A percentile compares a stretch with the other conserved stretches of the same genome.
Evolutionary conservation across 2,113 vertebrate species (phyloP).

Genomic region (Miniopterus natalensis): DNA sequence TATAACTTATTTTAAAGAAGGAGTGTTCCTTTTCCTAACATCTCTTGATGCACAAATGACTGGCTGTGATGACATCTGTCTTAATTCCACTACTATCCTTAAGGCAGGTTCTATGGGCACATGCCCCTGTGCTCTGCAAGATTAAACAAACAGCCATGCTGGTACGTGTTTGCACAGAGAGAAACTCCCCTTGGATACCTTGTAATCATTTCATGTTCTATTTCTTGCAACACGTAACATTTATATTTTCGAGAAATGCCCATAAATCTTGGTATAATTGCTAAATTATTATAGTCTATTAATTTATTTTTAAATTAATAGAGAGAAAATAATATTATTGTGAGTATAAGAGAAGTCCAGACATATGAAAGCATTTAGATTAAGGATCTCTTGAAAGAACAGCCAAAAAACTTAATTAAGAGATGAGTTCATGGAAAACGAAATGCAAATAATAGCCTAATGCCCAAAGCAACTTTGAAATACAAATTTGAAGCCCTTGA

Average conservation of each 20-base stretch:
- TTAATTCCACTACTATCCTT: rapidly evolving
- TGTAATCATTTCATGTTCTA: neutral
- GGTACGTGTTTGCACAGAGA: neutral
- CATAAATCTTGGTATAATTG: neutral
- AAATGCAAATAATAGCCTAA: neutral
- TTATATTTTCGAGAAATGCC: slow-evolving; percentile 11
- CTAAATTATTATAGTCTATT: neutral
- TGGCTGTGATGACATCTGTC: neutral
- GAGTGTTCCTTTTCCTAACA: neutral
- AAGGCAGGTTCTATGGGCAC: neutral
- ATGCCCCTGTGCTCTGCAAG: neutral
- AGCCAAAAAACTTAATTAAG: neutral
- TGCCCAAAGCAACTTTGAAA: slow-evolving; percentile 22
- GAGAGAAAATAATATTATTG: neutral
- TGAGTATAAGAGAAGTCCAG: neutral
- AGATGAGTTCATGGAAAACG: neutral
- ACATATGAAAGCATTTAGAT: slow-evolving; percentile 14
- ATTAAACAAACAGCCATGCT: neutral
- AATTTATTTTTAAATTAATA: slow-evolving; percentile 24
- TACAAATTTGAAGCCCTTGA: neutral
- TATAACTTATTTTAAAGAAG: neutral
- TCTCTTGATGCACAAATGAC: neutral
- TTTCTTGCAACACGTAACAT: neutral
- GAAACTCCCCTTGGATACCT: neutral
- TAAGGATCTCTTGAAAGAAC: neutral